Evolutionary conservation across 2,888 invertebrate genomes (phyloP).

Genomic region (Nomada hirtipes): DNA sequence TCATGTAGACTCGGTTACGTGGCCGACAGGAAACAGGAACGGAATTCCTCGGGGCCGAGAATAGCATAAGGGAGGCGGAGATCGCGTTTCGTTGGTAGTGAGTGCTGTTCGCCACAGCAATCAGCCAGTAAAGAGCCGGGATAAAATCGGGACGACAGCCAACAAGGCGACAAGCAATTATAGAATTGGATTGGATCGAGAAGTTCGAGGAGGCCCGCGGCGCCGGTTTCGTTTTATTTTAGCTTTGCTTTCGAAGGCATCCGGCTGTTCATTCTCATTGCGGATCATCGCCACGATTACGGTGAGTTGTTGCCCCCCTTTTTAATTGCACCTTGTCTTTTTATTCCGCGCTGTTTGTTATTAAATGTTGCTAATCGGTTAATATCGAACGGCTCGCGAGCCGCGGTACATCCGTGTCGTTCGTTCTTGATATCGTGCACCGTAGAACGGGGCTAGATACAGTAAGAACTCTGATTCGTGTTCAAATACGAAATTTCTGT

Average conservation of each 20-base stretch:
- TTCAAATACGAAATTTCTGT: background rate
- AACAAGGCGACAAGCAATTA: conserved; percentile 82
- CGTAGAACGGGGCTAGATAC: conserved; percentile 14
- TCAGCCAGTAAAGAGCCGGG: conserved; percentile 74
- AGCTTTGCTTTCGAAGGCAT: conserved; percentile 82
- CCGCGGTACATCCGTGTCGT: background rate
- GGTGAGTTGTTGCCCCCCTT: conserved; percentile 74
- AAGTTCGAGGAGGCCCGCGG: conserved; percentile 78
- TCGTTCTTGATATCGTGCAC: conserved; percentile 5
- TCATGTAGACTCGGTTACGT: conserved; percentile 72
- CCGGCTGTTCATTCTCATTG: conserved; percentile 82
- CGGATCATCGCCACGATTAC: conserved; percentile 74
- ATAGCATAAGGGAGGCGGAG: conserved; percentile 82
- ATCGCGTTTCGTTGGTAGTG: conserved; percentile 82
- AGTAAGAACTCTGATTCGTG: conserved; percentile 32
- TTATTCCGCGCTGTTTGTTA: conserved; percentile 13
- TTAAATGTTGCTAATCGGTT: conserved; percentile 39
- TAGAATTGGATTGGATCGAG: conserved; percentile 82
- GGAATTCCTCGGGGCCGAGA: conserved; percentile 79
- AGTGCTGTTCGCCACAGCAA: conserved; percentile 73
- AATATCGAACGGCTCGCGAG: conserved; percentile 5
- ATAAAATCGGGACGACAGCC: conserved; percentile 82
- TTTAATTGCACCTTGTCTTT: conserved; percentile 40
- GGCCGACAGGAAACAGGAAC: conserved; percentile 76
- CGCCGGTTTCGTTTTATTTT: conserved; percentile 83